A percentile compares a stretch with the other conserved stretches of the same genome.
phyloP scores from a whole-genome alignment of 2,888 invertebrate genomes.

The Euplexia lucipara region DNA sequence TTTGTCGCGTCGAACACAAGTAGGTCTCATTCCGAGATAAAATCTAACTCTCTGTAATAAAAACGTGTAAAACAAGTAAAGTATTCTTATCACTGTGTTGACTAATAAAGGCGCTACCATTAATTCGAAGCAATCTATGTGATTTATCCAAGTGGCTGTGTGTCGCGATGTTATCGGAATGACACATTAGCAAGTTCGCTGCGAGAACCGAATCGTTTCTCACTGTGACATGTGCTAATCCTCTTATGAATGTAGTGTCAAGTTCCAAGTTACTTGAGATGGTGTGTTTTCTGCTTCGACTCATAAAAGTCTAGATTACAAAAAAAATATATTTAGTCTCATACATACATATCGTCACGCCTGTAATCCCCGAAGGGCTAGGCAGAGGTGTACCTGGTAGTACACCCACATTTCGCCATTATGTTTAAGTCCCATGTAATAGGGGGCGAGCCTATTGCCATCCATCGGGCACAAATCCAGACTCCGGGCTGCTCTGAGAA shows the following conservation, averaged over 20 bases:
- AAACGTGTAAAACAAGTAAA: conserved; percentile 53
- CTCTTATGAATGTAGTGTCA: conserved; percentile 47
- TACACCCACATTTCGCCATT: too few species aligned
- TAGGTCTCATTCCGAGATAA: conserved; percentile 23
- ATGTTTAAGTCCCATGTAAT: too few species aligned
- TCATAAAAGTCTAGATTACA: conserved; percentile 4
- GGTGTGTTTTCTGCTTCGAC: conserved; percentile 4
- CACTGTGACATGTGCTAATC: conserved; percentile 45
- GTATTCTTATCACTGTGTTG: conserved; percentile 41
- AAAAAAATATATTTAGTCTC: too few species aligned
- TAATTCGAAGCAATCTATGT: conserved; percentile 58
- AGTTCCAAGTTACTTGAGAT: conserved; percentile 22
- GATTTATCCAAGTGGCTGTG: conserved; percentile 53
- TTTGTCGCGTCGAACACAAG: conserved; percentile 31
- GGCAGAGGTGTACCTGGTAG: too few species aligned
- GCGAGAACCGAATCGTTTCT: conserved; percentile 61
- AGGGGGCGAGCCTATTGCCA: too few species aligned
- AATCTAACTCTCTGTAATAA: conserved; percentile 49
- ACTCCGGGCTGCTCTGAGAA: too few species aligned
- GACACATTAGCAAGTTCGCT: conserved; percentile 64
- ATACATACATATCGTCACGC: too few species aligned
- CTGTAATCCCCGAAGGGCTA: too few species aligned
- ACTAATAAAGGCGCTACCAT: conserved; percentile 55
- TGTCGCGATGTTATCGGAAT: conserved; percentile 59
- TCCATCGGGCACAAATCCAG: too few species aligned